Evolutionary conservation across 64 coral and sea anemone genomes (phyloP).

Genomic region (Actinia tenebrosa): DNA sequence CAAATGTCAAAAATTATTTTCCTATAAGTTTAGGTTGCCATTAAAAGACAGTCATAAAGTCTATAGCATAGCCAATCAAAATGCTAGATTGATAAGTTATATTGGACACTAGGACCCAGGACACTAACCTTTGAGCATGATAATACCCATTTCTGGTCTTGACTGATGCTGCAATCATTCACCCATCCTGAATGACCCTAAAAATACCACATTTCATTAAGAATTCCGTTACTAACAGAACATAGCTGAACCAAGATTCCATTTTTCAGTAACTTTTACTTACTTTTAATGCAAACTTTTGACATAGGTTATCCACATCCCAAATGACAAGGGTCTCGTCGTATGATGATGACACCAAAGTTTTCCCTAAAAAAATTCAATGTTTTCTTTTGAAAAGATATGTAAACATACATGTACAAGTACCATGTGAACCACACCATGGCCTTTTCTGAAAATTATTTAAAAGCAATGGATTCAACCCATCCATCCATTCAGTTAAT

Average conservation of each 20-base stretch:
- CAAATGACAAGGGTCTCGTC: conserved; percentile 95
- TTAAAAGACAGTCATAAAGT: too few species aligned
- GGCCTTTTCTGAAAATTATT: too few species aligned
- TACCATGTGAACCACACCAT: too few species aligned
- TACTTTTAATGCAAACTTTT: conserved; percentile 98
- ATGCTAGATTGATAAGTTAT: background rate
- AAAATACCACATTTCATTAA: background rate
- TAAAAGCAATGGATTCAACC: too few species aligned
- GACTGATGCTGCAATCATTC: conserved; percentile 84
- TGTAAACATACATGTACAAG: too few species aligned
- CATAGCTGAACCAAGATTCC: too few species aligned
- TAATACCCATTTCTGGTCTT: conserved; percentile 97
- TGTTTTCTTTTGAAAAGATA: too few species aligned
- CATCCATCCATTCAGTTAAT: too few species aligned
- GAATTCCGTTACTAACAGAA: background rate
- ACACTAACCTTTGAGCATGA: conserved; percentile 91
- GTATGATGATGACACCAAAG: conserved; percentile 88
- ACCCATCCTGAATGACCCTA: conserved; percentile 97
- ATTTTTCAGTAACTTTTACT: background rate
- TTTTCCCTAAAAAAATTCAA: conserved; percentile 44
- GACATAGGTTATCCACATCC: conserved; percentile 87
- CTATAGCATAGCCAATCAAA: background rate
- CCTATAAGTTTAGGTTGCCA: too few species aligned
- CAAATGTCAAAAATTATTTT: too few species aligned
- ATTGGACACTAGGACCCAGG: too few species aligned